Evolutionary conservation across 1,140 invertebrate genomes (phyloP).

Genomic region (Condylostylus longicornis): DNA sequence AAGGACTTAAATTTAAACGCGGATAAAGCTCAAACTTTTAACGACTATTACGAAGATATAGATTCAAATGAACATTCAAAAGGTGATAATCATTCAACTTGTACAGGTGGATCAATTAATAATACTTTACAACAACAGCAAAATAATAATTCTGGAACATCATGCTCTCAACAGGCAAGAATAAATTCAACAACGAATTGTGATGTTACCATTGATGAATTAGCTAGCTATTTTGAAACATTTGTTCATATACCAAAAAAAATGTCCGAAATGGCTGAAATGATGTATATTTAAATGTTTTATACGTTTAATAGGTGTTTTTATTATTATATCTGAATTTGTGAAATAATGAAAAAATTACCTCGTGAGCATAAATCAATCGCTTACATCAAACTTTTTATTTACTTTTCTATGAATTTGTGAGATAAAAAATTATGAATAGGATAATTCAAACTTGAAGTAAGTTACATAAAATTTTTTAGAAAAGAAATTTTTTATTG

Average conservation of each 20-base stretch:
- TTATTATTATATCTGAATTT: no score
- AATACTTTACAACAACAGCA: slow-evolving; percentile 2
- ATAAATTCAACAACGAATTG: slow-evolving; percentile 34
- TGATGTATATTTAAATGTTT: slow-evolving; percentile 74
- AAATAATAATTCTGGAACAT: slow-evolving; percentile 18
- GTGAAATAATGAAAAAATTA: no score
- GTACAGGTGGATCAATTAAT: not conserved
- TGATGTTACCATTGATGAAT: slow-evolving; percentile 75
- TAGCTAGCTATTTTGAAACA: slow-evolving; percentile 84
- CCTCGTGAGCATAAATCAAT: no score
- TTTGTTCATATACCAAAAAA: slow-evolving; percentile 89
- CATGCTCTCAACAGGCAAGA: slow-evolving; percentile 49
- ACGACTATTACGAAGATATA: not conserved
- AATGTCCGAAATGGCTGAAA: slow-evolving; percentile 91
- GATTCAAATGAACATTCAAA: not conserved
- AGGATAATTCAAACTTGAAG: no score
- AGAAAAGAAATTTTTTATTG: no score
- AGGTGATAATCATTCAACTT: not conserved
- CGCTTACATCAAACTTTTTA: no score
- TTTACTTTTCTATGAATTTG: no score
- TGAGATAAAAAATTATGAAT: no score
- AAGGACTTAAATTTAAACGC: not conserved
- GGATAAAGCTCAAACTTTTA: not conserved
- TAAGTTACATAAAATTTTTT: no score
- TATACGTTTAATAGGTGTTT: no score